phyloP scores from a whole-genome alignment of 2,888 invertebrate genomes.

The Gymnosoma rotundatum region DNA sequence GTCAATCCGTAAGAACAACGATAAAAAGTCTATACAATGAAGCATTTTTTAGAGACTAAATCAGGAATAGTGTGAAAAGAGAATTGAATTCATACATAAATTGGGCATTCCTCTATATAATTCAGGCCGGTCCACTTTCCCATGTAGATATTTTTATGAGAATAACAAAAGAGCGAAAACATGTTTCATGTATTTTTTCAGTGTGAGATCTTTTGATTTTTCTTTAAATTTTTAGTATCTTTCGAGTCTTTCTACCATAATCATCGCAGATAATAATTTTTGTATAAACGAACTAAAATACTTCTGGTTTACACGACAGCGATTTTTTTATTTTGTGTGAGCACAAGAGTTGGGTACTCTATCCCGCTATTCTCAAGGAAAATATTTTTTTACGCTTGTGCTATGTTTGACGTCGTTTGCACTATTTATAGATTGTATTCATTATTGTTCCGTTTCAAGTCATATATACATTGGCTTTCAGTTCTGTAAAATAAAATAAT shows the following conservation, averaged over 20 bases:
- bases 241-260: conserved; percentile 71
- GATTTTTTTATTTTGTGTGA: not conserved
- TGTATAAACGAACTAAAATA: conserved; percentile 12
- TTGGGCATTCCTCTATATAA: conserved; percentile 16
- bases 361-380: conserved; percentile 30
- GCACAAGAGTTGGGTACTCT: conserved; percentile 3
- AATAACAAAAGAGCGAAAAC: conserved; percentile 31
- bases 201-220: conserved; percentile 14
- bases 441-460: conserved; percentile 38
- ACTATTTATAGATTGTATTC: conserved; percentile 61
- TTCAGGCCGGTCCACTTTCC: conserved; percentile 23
- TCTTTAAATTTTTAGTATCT: conserved; percentile 73
- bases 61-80: conserved; percentile 4
- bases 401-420: conserved; percentile 43
- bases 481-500: not conserved
- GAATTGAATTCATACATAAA: conserved; percentile 48
- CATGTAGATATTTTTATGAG: conserved; percentile 24
- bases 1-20: too few species aligned
- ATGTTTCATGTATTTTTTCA: not conserved
- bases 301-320: not conserved
- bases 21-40: not conserved
- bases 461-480: not conserved
- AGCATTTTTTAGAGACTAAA: not conserved
- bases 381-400: conserved; percentile 29
- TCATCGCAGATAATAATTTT: conserved; percentile 54